Evolutionary conservation across 2,797 vertebrate species (phyloP).

Genomic region (Poecile montanus): DNA sequence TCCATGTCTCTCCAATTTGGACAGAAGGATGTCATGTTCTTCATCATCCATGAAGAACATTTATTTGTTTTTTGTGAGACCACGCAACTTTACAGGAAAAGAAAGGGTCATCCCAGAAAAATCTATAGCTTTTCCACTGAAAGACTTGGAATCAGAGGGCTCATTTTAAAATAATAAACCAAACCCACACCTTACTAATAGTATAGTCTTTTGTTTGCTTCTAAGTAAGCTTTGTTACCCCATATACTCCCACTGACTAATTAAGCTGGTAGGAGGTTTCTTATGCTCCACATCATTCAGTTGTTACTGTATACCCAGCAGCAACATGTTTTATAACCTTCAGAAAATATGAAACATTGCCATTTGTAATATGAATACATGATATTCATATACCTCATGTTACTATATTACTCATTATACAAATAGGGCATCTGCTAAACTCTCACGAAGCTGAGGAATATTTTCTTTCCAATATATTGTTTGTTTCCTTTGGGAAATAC

Average conservation of each 20-base stretch:
- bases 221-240: neutral
- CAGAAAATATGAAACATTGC: neutral
- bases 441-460: neutral
- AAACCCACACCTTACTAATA: neutral
- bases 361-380: neutral
- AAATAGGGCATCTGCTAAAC: neutral
- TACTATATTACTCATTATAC: neutral
- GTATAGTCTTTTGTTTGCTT: neutral
- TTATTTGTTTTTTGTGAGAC: neutral
- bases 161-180: neutral
- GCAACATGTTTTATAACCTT: neutral
- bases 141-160: neutral
- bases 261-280: neutral
- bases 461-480: neutral
- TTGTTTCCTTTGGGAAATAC: slow-evolving; percentile 19
- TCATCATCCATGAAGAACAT: neutral
- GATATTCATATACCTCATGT: neutral
- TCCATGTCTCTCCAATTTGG: neutral
- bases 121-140: neutral
- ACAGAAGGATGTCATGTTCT: neutral
- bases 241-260: neutral
- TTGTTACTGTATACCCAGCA: neutral
- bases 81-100: neutral
- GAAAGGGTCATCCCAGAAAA: neutral
- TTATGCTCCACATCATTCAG: neutral